These are phyloP conservation scores for Herpetotheres cachinnans DNA, from an alignment of 2,113 vertebrate genomes.

Conservation along the genomic window DNA sequence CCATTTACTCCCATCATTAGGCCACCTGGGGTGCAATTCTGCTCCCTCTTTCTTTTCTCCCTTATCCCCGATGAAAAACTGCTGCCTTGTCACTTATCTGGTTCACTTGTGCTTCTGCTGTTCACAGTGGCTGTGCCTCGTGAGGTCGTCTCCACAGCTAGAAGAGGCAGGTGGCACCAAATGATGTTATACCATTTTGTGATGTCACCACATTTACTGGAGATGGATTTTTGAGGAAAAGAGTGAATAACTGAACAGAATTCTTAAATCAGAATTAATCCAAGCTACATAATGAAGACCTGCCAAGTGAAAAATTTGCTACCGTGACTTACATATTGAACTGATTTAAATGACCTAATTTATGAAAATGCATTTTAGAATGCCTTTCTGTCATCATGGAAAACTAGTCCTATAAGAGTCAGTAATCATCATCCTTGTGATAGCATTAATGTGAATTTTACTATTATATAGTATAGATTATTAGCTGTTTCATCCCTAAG, in stretches of 20 bases:
- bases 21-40: not conserved
- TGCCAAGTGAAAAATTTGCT: slow-evolving; percentile 37
- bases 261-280: slow-evolving; percentile 17
- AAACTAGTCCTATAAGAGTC: slow-evolving; percentile 13
- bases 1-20: not conserved
- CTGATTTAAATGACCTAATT: slow-evolving; percentile 51
- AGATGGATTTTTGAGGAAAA: not conserved
- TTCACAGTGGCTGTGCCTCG: not conserved
- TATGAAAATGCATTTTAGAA: slow-evolving; percentile 39
- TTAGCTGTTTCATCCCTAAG: slow-evolving; percentile 33
- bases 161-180: not conserved
- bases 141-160: not conserved
- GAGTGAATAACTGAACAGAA: not conserved
- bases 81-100: not conserved
- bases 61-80: not conserved
- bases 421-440: slow-evolving; percentile 21
- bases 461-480: slow-evolving; percentile 11
- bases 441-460: slow-evolving; percentile 38
- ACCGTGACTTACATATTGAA: slow-evolving; percentile 30
- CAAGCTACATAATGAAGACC: slow-evolving; percentile 13
- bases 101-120: not conserved
- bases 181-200: not conserved
- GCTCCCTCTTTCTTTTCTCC: not conserved
- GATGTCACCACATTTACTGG: not conserved
- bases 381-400: not conserved